Percentiles rank a stretch among this genome's conserved stretches.
Evolutionary conservation across 2,113 vertebrate genomes (phyloP).

Genomic region (Elgaria multicarinata): DNA sequence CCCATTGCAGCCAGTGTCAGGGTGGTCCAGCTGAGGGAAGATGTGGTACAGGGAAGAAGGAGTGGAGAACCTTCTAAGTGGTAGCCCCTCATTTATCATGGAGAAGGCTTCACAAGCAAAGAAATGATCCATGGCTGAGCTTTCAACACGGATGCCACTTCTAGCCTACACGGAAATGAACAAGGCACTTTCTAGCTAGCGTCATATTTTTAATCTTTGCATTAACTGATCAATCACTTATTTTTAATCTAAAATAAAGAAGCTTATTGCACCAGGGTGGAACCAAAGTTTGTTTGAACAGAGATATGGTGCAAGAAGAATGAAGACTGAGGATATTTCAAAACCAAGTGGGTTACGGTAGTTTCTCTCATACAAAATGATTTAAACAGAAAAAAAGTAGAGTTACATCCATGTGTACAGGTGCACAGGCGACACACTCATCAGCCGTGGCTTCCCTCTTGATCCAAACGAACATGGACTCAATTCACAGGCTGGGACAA

Average conservation of each 20-base stretch:
- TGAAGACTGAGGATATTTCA: background rate
- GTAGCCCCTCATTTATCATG: no score
- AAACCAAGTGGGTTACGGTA: background rate
- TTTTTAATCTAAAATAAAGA: background rate
- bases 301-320: background rate
- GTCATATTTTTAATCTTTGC: background rate
- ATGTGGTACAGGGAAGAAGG: no score
- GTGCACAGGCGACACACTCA: background rate
- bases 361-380: background rate
- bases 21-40: no score
- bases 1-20: no score
- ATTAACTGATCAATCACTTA: background rate
- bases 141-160: no score
- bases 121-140: no score
- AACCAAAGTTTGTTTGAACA: background rate
- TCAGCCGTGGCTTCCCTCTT: background rate
- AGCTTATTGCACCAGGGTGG: background rate
- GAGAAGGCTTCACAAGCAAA: no score
- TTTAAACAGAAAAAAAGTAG: no score
- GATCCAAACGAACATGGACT: no score
- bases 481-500: background rate
- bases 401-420: background rate
- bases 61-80: no score
- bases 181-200: background rate
- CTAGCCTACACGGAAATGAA: background rate